Base-by-base conservation (phyloP, 2,797 vertebrate species). In the Coranthus polyacanthus region DNA sequence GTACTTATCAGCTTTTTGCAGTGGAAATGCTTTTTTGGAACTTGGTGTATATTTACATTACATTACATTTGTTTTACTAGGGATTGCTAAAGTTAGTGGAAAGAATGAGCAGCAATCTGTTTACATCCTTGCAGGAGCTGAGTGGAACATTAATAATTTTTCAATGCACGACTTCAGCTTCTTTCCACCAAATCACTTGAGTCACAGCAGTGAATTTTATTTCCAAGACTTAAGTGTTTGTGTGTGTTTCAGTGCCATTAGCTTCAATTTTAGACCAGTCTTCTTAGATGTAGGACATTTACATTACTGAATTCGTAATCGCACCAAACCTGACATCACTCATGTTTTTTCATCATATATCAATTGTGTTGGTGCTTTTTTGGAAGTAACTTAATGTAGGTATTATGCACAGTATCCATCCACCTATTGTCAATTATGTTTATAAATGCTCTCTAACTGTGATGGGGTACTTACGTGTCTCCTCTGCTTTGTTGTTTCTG, bases 91-190 rank as follows among this genome's bases (percentile, higher is more conserved):
- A 65, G 46, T 86, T 79, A 83, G 59, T 88, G 90, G 86, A 91
- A 93, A 88, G 81, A 89, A 82, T 88, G 79, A 86, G 73, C 65
- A 41, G 16, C 6, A 21, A 61, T 88, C 82, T 90, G 84, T 92
- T 88, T 91, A 52, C 2, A 65, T 84, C 77, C 52, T 52, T 45
- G 37, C 26, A 46, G 44, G 20, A 60, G 78, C 57, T 18, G 52
- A 77, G 72, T 62, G 64, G 61, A 81, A 79, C 72, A 68, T 86
- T 79, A 68, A 78, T 84, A 36, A 70, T 54, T 62, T 70, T 77
- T 82, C 12, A 76, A 87, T 61, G 53, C 45, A 66, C 57, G 18
- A 49, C 47, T 68, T 51, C 5, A 50, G 13, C 37, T 29, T 57
- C 42, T 54, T 11, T 47, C 36, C 8, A 68, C 57, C 49, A 80